Evolutionary conservation across 2,113 vertebrate genomes (phyloP).

Genomic region (Camelus dromedarius): DNA sequence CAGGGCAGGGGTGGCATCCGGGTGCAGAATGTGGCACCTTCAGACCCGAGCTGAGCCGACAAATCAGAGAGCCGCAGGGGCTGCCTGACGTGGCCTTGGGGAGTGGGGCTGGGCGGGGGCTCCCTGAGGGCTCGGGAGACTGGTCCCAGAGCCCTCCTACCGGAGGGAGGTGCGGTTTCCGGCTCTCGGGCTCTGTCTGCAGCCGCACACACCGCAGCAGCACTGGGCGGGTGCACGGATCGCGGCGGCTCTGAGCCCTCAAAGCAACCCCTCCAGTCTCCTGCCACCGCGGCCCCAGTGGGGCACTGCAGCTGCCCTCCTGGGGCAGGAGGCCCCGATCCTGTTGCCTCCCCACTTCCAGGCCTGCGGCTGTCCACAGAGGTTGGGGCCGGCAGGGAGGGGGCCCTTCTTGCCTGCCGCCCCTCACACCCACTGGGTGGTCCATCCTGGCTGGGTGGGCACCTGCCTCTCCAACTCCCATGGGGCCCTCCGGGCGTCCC

Average conservation of each 20-base stretch:
- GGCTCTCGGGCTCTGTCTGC: not conserved
- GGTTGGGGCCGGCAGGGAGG: not conserved
- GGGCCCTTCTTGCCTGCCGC: not conserved
- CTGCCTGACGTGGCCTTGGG: not conserved
- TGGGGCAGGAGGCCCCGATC: not conserved
- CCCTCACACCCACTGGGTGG: not conserved
- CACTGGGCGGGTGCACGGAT: accelerated
- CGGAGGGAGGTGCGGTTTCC: accelerated
- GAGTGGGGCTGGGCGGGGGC: not conserved
- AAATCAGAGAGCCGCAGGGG: accelerated
- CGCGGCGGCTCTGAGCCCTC: not conserved
- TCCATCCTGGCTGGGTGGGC: not conserved
- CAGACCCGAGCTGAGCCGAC: not conserved
- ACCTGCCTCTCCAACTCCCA: accelerated
- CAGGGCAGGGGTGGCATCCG: not conserved
- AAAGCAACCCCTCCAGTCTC: too few relatives aligned
- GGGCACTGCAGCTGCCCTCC: too few relatives aligned
- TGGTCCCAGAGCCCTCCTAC: accelerated
- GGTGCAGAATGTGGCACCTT: not conserved
- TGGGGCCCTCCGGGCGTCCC: not conserved
- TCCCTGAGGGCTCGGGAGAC: too few relatives aligned
- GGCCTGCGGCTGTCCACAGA: not conserved
- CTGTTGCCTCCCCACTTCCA: accelerated
- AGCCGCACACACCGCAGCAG: not conserved
- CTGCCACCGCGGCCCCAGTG: accelerated